Percentiles rank a stretch among this genome's conserved stretches.
These are phyloP conservation scores for Drosophila seguyi DNA, from an alignment of 1,140 invertebrate species.

Conservation along the genomic window DNA sequence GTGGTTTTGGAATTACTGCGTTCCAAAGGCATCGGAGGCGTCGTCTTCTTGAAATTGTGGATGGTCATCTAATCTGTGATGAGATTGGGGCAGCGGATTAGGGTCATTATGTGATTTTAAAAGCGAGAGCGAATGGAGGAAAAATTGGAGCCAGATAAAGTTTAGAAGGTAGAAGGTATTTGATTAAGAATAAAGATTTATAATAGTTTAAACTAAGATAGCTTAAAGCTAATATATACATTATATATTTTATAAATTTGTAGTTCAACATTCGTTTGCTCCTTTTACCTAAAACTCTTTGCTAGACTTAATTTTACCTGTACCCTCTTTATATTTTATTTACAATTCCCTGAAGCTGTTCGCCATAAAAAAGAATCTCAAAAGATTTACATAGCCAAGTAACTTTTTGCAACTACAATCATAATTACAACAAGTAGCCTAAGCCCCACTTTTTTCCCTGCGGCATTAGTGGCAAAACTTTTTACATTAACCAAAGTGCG, in stretches of 20 bases:
- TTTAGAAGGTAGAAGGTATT: not conserved
- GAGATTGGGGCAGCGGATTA: constrained; percentile 15
- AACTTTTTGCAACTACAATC: constrained; percentile 61
- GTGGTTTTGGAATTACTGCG: constrained; percentile 14
- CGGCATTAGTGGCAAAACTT: constrained; percentile 59
- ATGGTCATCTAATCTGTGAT: constrained; percentile 4
- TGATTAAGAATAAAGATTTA: too few species aligned
- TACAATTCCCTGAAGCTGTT: constrained; percentile 18
- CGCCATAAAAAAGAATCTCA: constrained; percentile 8
- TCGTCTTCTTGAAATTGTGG: not conserved
- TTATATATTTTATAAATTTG: not conserved
- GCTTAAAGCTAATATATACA: not conserved
- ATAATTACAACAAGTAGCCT: constrained; percentile 68
- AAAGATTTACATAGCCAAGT: constrained; percentile 66
- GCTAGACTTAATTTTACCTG: not conserved
- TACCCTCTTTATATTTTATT: not conserved
- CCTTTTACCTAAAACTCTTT: not conserved
- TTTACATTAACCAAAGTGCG: constrained; percentile 79
- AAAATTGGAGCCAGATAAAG: not conserved
- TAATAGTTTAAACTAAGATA: not conserved
- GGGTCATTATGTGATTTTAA: not conserved
- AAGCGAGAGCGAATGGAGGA: not conserved
- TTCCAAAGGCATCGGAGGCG: constrained; percentile 14
- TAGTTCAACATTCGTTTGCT: not conserved
- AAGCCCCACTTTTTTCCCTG: constrained; percentile 17